Evolutionary conservation across 2,113 vertebrate genomes (phyloP).

Genomic region (Neolamprologus kungweensis): DNA sequence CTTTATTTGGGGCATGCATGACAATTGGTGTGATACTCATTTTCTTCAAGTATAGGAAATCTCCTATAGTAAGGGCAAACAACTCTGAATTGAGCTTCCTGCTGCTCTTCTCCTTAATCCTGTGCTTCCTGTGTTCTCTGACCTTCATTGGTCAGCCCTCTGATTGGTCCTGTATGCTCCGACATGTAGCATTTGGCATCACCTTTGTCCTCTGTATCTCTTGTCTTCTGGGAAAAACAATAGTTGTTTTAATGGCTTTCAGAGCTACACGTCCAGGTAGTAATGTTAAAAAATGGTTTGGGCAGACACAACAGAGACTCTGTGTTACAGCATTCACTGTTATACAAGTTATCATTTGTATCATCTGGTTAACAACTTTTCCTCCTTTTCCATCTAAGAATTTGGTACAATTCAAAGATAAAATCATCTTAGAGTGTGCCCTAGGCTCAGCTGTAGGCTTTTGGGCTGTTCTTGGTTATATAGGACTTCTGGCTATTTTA

Average conservation of each 20-base stretch:
- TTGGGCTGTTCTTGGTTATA: not conserved
- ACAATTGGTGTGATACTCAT: conserved; percentile 23
- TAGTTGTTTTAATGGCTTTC: rapidly evolving
- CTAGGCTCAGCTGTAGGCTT: rapidly evolving
- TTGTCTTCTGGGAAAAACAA: not conserved
- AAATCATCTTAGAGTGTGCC: rapidly evolving
- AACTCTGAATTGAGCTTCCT: not conserved
- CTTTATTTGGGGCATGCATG: conserved; percentile 40
- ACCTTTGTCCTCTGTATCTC: not conserved
- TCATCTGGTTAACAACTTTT: rapidly evolving
- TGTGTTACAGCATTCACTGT: rapidly evolving
- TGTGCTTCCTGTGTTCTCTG: conserved; percentile 66
- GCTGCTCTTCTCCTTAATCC: conserved; percentile 13
- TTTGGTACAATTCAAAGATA: rapidly evolving
- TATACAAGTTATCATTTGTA: rapidly evolving
- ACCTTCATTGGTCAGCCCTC: conserved; percentile 61
- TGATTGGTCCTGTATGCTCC: conserved; percentile 63
- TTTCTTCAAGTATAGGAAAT: rapidly evolving
- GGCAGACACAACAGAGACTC: not conserved
- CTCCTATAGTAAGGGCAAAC: rapidly evolving
- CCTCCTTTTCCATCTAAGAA: not conserved
- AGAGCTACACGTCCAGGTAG: not conserved
- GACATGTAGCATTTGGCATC: not conserved
- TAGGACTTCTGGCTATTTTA: not conserved
- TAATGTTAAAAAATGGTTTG: not conserved